Base-by-base conservation (phyloP, 2,113 vertebrate genomes). In the Romanogobio albipinnatus region DNA sequence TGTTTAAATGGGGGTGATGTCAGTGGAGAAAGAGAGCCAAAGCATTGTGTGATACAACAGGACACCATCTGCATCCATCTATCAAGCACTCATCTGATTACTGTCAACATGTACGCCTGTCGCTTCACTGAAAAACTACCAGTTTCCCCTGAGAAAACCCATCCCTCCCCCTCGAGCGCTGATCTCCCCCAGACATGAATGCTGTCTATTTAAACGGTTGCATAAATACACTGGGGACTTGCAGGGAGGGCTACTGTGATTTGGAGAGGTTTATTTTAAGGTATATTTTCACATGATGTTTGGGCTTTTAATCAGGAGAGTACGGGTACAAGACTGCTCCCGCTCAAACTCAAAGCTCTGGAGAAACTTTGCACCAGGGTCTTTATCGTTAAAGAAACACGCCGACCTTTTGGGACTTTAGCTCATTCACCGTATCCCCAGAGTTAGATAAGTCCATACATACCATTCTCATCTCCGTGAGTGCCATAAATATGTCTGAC, bases 1-100 rank as follows among this genome's bases (percentile, higher is more conserved):
- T 76, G 90, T 74, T 89, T 93, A 90, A 91, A 93, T 88, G 89
- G 87, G 88, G 17, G 92, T 97, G 96, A 97, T 94, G 95, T 96
- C 94, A 96, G 92, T 80, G 89, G 68, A 77, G 89, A 56, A 51
- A 91, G 89, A 49, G 83, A 87, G 93, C 95, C 95, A 95, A 94
- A 92, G 90, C 11, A 91, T 90, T 85, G 90, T 94, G 93, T 92
- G 90, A 90, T 82, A 87, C 87, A 85, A 83, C 83, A 84, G 86
- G 87, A 56, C 76, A 89, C 94, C 88, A 92, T 90, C 93, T 94
- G 93, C 88, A 88, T 89, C 78, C 86, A 93, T 91, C 90, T 90
- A 86, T 89, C 86, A 82, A 87, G 78, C 89, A 87, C 88, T 90
- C 82, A 92, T 89, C 91, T 93, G 91, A 94, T 95, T 91, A 87